Evolutionary conservation across 2,888 invertebrate species (phyloP).

Genomic region (Scrobipalpa atriplicella): DNA sequence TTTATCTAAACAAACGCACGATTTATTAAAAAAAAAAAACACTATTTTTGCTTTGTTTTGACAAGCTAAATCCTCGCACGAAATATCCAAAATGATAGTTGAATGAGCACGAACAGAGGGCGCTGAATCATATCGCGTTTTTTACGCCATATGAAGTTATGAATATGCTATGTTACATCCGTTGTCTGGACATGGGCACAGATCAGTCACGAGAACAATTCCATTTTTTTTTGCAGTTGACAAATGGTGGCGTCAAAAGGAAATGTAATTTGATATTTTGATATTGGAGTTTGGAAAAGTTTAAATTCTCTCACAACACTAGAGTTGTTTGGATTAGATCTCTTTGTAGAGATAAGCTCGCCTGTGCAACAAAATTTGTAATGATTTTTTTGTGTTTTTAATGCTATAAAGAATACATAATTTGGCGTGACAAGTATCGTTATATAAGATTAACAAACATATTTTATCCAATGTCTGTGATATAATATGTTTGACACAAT

Average conservation of each 20-base stretch:
- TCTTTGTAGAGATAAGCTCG: too few relatives aligned
- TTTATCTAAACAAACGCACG: neutral
- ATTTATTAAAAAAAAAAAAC: neutral
- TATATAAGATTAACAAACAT: too few relatives aligned
- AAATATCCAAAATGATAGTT: neutral
- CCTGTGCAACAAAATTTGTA: too few relatives aligned
- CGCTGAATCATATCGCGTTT: neutral
- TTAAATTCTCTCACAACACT: too few relatives aligned
- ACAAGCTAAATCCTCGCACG: neutral
- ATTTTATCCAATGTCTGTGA: too few relatives aligned
- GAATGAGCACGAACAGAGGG: conserved; percentile 1
- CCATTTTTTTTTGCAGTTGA: conserved; percentile 5
- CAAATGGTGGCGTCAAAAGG: conserved; percentile 3
- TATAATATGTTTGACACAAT: too few relatives aligned
- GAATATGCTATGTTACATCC: conserved; percentile 14
- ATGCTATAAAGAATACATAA: too few relatives aligned
- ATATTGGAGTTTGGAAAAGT: too few relatives aligned
- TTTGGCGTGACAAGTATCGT: too few relatives aligned
- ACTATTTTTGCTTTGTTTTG: neutral
- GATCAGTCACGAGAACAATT: neutral
- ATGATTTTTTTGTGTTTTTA: too few relatives aligned
- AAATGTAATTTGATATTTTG: neutral
- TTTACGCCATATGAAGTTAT: conserved; percentile 7
- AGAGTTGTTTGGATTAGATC: too few relatives aligned
- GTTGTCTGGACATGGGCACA: conserved; percentile 1